Evolutionary conservation across 1,140 invertebrate species (phyloP).

Genomic region (Hestina assimilis): DNA sequence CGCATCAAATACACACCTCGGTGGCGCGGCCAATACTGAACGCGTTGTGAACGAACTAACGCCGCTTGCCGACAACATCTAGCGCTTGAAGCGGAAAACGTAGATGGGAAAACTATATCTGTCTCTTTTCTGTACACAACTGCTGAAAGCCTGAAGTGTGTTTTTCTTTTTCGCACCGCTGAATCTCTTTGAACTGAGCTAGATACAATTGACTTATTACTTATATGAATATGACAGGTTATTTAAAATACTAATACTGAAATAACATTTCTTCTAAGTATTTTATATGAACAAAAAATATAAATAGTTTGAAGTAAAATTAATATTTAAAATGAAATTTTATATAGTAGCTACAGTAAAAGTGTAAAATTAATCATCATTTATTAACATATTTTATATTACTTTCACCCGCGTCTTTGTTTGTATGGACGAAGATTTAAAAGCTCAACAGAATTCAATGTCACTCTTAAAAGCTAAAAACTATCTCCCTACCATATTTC

Average conservation of each 20-base stretch:
- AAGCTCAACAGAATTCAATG: no score
- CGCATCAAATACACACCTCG: constrained; percentile 43
- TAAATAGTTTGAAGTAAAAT: no score
- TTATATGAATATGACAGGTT: not conserved
- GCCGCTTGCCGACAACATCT: constrained; percentile 35
- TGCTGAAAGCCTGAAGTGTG: not conserved
- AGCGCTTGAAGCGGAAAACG: constrained; percentile 35
- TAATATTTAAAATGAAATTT: no score
- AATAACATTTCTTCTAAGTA: not conserved
- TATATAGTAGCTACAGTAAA: no score
- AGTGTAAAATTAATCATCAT: no score
- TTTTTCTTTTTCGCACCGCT: constrained; percentile 25
- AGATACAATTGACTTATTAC: not conserved
- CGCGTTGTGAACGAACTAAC: constrained; percentile 45
- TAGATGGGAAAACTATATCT: constrained; percentile 33
- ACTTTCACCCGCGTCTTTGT: no score
- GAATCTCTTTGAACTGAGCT: not conserved
- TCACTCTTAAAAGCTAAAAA: no score
- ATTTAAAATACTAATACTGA: not conserved
- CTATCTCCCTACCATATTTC: no score
- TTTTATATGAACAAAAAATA: not conserved
- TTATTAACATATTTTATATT: no score
- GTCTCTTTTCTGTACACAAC: constrained; percentile 24
- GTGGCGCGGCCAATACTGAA: constrained; percentile 58
- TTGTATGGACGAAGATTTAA: no score